Base-by-base conservation (phyloP, 2,797 vertebrate genomes). In the Naso thynnoides region DNA sequence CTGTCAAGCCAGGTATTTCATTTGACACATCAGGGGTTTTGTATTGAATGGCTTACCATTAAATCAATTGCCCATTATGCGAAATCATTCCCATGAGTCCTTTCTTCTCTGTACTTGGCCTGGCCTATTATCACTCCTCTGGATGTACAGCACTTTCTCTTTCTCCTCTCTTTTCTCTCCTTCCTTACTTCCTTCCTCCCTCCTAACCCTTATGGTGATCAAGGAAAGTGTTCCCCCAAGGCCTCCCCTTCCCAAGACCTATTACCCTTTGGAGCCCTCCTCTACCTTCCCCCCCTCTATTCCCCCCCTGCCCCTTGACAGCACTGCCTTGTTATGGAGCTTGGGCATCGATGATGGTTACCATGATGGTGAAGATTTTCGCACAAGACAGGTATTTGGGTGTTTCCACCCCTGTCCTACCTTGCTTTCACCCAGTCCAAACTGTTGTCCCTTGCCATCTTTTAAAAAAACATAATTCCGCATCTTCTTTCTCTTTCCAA, bases 161-260 rank as follows among this genome's bases (percentile, higher is more conserved):
- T 86, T 60, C 66, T 73, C 67, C 82, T 76, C 41, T 76, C 19
- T 68, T 69, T 45, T 56, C 52, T 65, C 36, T 76, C 57, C 58
- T 64, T 26, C 24, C 59, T 73, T 24, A 47, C 76, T 75, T 42
- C 57, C 39, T 67, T 47, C 54, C 53, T 36, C 15, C 42, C 68
- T n/a, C n/a, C n/a, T n/a, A n/a, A 29, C 41, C 54, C 31, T 57
- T 52, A 60, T 5, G 50, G 44, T 72, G 69, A 76, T 94, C 84
- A 94, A 98, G 97, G 97, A 98, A 82, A 94, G 93, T n/a, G 95
- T 96, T 81, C 97, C 97, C 41, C 97, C 97, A 59, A 95, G 97
- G 88, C 97, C 97, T 85, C 97, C 97, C 82, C 97, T 98, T 77
- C 97, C 98, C 85, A 97, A 96, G 93, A 97, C 96, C 85, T 98